Base-by-base conservation (phyloP, 2,888 invertebrate species). In the Mimas tiliae region DNA sequence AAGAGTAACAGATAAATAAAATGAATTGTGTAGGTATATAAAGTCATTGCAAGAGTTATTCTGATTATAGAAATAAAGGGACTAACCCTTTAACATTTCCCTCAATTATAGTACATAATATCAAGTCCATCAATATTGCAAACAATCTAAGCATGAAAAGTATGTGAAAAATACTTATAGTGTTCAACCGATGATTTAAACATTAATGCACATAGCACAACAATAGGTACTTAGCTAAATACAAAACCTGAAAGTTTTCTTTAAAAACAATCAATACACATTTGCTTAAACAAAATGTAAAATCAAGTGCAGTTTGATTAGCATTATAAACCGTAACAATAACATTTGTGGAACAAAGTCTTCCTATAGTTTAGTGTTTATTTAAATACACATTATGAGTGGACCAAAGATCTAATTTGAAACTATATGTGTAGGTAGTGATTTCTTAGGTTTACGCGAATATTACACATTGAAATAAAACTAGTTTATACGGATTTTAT, bases 241-340 rank as follows among this genome's bases (percentile, higher is more conserved):
- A 52, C 16, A 16, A 1, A 38, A 11, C 16, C 34, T 38, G 50
- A 50, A n/a, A 48, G 6, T 55, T 12, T 19, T 9, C 3, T 14
- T 45, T 14, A 19, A 16, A 51, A 42, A 52, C 19, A 19, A 21
- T n/a, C 42, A 27, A 42, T 33, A 8, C 6, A 65, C 21, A 34
- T 1, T 47, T 47, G 19, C 45, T 45, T 50, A n/a, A 64, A 38
- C 21, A 62, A 65, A 63, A 50, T 67, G 7, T 45, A 68, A 73
- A 77, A 89, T 89, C 90, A 89, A 89, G 84, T 90, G 90, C 90
- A 90, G 90, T 90, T 90, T 90, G 81, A 76, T 69, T 65, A 38
- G 58, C 51, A 65, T 66, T 52, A 70, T 65, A 47, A 47, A 45
- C 16, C n/a, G 7, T 55, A 34, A 65, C 27, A n/a, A n/a, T n/a